Evolutionary conservation across 92 coral and sea anemone genomes (phyloP).

Genomic region (Porites evermanni): DNA sequence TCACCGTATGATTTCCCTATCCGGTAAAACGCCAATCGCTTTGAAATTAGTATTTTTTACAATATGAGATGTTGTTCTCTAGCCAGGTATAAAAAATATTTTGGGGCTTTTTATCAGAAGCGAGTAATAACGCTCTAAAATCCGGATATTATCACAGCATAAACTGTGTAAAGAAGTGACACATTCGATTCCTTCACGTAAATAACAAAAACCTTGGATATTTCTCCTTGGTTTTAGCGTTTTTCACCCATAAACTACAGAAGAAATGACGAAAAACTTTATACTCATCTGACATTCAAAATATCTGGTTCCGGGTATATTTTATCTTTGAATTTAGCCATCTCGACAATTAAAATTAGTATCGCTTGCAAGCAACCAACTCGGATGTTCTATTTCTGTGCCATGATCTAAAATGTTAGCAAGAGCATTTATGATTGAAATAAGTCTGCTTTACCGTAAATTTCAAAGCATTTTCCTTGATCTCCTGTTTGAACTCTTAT

Average conservation of each 20-base stretch:
- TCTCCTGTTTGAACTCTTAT: not conserved
- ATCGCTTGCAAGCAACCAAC: not conserved
- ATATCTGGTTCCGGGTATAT: conserved; percentile 7
- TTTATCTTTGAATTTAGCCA: conserved; percentile 13
- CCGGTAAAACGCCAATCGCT: no score
- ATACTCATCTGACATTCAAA: conserved; percentile 10
- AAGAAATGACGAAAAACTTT: conserved; percentile 14
- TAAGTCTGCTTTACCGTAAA: not conserved
- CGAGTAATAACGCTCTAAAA: no score
- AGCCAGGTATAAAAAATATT: no score
- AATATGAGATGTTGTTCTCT: no score
- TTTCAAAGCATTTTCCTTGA: conserved; percentile 5
- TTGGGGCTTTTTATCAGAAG: no score
- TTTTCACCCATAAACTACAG: conserved; percentile 13
- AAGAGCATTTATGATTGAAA: conserved; percentile 6
- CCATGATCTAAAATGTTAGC: conserved; percentile 9
- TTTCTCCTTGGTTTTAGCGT: conserved; percentile 14
- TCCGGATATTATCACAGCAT: no score
- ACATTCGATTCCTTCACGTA: no score
- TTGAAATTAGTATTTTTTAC: no score
- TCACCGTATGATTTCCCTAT: no score
- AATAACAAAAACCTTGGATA: conserved; percentile 14
- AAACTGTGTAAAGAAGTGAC: no score
- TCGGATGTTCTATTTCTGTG: not conserved
- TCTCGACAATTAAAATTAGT: not conserved